Conservation (phyloP, 1,140 invertebrate genomes). For the Archivesica marissinica region DNA sequence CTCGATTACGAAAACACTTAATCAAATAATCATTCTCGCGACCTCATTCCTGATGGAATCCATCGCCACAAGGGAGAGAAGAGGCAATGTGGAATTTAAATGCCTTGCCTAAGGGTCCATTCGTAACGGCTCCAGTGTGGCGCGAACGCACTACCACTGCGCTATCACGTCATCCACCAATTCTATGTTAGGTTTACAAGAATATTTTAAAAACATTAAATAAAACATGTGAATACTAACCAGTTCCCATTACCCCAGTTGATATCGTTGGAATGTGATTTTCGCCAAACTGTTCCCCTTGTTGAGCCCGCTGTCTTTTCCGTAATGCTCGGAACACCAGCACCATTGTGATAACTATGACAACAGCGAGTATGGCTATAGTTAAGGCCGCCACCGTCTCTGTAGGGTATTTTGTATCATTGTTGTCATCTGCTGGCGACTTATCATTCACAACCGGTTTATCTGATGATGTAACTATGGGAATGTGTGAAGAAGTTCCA, state of each 20-base stretch:
- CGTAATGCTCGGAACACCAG: conserved; percentile 57
- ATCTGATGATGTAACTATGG: neutral
- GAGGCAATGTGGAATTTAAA: neutral
- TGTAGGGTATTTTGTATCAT: conserved; percentile 15
- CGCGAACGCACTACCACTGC: neutral
- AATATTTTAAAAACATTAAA: neutral
- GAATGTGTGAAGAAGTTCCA: too few species aligned
- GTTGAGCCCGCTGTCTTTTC: conserved; percentile 47
- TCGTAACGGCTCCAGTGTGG: neutral
- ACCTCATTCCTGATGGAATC: neutral
- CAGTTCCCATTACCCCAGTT: conserved; percentile 57
- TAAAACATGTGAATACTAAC: conserved; percentile 7
- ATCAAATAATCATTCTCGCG: too few species aligned
- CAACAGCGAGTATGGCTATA: conserved; percentile 55
- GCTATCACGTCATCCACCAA: neutral
- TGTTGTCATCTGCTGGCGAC: neutral
- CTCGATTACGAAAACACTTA: too few species aligned
- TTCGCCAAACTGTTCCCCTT: conserved; percentile 54
- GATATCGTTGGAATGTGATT: conserved; percentile 44
- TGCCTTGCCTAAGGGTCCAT: neutral
- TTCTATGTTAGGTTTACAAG: neutral
- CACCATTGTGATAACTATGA: conserved; percentile 55
- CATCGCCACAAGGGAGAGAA: neutral
- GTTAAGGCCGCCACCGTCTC: conserved; percentile 56
- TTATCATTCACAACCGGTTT: neutral